Conservation (phyloP, 2,888 invertebrate genomes). For the Dascillus cervinus region DNA sequence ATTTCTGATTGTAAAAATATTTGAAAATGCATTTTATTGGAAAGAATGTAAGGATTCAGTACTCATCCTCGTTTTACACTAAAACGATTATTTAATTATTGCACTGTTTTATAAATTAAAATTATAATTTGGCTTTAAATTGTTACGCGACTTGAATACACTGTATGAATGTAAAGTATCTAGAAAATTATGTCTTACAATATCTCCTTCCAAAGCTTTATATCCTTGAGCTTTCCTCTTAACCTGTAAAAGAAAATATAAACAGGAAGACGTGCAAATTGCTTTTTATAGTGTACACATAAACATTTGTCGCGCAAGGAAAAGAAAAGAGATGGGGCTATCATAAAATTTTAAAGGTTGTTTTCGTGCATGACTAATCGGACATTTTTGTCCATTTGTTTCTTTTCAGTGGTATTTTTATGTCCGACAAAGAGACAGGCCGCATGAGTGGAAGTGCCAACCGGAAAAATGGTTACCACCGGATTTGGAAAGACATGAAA, state of each 20-base stretch:
- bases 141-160: too few species aligned
- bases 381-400: slow-evolving; percentile 13
- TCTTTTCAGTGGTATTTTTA: slow-evolving; percentile 62
- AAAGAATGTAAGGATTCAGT: too few species aligned
- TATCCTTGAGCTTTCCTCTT: too few species aligned
- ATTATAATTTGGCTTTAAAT: too few species aligned
- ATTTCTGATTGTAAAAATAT: too few species aligned
- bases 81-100: too few species aligned
- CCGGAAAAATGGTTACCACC: slow-evolving; percentile 60
- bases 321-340: slow-evolving; percentile 17
- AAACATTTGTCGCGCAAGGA: slow-evolving; percentile 27
- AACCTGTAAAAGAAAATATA: slow-evolving; percentile 23
- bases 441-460: slow-evolving; percentile 68
- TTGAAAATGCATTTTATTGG: too few species aligned
- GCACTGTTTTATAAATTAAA: too few species aligned
- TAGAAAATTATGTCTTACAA: too few species aligned
- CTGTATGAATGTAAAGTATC: too few species aligned
- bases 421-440: slow-evolving; percentile 50
- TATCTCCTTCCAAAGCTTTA: too few species aligned
- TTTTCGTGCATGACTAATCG: slow-evolving; percentile 20
- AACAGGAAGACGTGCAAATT: slow-evolving; percentile 28
- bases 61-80: too few species aligned
- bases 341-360: slow-evolving; percentile 26
- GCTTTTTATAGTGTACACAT: slow-evolving; percentile 29
- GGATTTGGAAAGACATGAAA: slow-evolving; percentile 61